Evolutionary conservation across 2,797 vertebrate genomes (phyloP).

Genomic region (Coreius guichenoti): DNA sequence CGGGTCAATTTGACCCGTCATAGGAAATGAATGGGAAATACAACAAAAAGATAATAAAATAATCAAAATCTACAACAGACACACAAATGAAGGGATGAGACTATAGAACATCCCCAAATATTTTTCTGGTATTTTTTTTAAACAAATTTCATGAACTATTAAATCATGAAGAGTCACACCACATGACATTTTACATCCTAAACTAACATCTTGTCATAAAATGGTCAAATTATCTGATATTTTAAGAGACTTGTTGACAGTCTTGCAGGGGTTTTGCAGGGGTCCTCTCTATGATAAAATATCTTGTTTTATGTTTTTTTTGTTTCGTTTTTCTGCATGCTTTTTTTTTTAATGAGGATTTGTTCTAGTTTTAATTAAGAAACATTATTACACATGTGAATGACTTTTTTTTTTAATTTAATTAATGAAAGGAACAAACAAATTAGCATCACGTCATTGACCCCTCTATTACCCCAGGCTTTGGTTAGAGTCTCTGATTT

Average conservation of each 20-base stretch:
- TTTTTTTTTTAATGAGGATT: no score
- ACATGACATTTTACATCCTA: background rate
- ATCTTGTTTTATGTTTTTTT: background rate
- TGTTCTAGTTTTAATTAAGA: background rate
- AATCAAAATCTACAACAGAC: background rate
- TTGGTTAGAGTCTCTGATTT: constrained; percentile 17
- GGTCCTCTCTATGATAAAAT: background rate
- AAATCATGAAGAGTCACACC: background rate
- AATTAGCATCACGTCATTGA: constrained; percentile 1
- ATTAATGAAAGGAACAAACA: background rate
- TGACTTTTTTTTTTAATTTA: background rate
- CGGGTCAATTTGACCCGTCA: background rate
- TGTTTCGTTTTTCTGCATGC: background rate
- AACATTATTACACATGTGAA: background rate
- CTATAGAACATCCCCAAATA: no score
- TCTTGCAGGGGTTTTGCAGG: background rate
- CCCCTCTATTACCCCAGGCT: background rate
- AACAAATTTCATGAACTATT: background rate
- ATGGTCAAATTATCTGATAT: background rate
- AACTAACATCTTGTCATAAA: background rate
- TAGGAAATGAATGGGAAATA: background rate
- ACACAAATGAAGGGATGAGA: no score
- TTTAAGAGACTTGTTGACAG: background rate
- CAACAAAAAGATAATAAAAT: background rate
- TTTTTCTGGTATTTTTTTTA: background rate